These are phyloP conservation scores for Luidia sarsii DNA, from an alignment of 53 echinoderm and acorn worm genomes.

Conservation along the genomic window DNA sequence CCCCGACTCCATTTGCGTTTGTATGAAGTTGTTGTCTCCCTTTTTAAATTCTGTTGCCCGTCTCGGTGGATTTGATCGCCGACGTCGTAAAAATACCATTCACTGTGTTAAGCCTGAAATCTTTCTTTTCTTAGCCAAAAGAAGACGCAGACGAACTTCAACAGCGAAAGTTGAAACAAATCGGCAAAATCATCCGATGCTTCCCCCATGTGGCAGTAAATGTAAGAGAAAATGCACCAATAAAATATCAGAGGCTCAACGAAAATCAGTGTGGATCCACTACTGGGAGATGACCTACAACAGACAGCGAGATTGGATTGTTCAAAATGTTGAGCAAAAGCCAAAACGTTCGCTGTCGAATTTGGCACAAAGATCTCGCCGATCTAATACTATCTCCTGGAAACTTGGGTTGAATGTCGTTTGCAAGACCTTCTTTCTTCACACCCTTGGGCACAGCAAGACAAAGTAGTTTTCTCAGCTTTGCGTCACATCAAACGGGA, in stretches of 20 bases:
- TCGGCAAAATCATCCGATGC: slow-evolving; percentile 24
- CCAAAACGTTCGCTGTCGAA: slow-evolving; percentile 34
- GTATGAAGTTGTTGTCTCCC: too few relatives aligned
- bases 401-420: slow-evolving; percentile 37
- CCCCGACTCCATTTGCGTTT: too few relatives aligned
- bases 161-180: too few relatives aligned
- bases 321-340: slow-evolving; percentile 28
- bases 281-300: slow-evolving; percentile 41
- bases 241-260: slow-evolving; percentile 5
- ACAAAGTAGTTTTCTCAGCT: slow-evolving; percentile 26
- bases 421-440: slow-evolving; percentile 60
- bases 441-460: slow-evolving; percentile 46
- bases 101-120: too few relatives aligned
- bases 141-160: too few relatives aligned
- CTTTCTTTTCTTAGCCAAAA: too few relatives aligned
- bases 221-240: slow-evolving; percentile 32
- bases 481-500: slow-evolving; percentile 29
- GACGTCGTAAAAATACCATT: too few relatives aligned
- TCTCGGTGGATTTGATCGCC: too few relatives aligned
- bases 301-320: slow-evolving; percentile 32
- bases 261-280: slow-evolving; percentile 8
- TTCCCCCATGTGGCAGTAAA: slow-evolving; percentile 43
- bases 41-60: too few relatives aligned
- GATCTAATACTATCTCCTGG: slow-evolving; percentile 38
- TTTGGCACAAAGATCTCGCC: neutral